These are phyloP conservation scores for Climacteris rufus DNA, from an alignment of 2,113 vertebrate species.

Conservation along the genomic window DNA sequence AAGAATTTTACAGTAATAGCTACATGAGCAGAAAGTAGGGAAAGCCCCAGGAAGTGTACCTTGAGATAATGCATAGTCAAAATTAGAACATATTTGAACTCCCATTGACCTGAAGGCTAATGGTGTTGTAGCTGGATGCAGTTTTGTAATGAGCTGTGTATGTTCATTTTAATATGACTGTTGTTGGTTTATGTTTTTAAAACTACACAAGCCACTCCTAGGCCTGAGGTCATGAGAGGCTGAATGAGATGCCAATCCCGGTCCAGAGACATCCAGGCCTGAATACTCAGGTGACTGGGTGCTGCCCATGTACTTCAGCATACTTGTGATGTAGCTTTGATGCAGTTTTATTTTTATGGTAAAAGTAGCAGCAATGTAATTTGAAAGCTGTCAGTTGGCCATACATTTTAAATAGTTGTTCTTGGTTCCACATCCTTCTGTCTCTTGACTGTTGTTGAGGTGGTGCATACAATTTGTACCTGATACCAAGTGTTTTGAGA, in stretches of 20 bases:
- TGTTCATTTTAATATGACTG: neutral
- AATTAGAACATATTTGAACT: neutral
- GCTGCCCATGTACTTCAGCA: neutral
- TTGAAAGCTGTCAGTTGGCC: neutral
- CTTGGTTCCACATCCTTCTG: neutral
- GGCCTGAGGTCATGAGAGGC: neutral
- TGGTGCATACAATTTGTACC: neutral
- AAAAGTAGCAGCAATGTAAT: neutral
- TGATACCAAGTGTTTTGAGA: neutral
- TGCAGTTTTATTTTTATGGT: neutral
- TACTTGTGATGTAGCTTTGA: neutral
- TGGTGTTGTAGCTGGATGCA: neutral
- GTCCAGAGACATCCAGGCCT: neutral
- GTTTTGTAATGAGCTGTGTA: neutral
- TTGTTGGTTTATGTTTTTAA: neutral
- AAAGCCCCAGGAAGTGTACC: neutral
- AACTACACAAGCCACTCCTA: neutral
- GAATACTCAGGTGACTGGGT: accelerated
- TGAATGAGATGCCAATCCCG: neutral
- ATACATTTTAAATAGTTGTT: neutral
- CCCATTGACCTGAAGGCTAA: neutral
- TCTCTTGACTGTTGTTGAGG: neutral
- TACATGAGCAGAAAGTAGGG: neutral
- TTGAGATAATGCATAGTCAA: neutral
- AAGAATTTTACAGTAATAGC: neutral